A percentile compares a stretch with the other conserved stretches of the same genome.
phyloP scores from a whole-genome alignment of 2,113 vertebrate species.

The Ictalurus punctatus region DNA sequence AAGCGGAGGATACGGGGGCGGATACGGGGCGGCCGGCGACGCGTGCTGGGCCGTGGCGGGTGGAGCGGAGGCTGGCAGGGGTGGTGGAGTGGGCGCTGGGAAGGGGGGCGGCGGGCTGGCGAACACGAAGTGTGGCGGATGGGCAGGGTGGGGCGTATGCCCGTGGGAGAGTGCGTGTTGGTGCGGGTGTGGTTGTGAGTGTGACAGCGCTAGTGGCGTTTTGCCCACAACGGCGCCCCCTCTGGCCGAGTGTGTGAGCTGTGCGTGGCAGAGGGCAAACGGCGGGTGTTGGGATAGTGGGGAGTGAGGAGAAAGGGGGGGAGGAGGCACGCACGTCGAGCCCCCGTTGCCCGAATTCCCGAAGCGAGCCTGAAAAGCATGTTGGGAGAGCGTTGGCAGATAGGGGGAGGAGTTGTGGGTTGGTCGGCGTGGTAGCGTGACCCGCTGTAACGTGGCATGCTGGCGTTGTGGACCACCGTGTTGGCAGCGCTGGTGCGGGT shows the following conservation, averaged over 20 bases:
- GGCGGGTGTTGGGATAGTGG: slow-evolving; percentile 71
- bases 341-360: slow-evolving; percentile 60
- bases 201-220: slow-evolving; percentile 72
- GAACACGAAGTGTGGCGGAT: slow-evolving; percentile 73
- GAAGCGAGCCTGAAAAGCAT: slow-evolving; percentile 59
- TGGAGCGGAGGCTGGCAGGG: slow-evolving; percentile 50
- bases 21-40: slow-evolving; percentile 63
- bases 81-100: slow-evolving; percentile 63
- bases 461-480: slow-evolving; percentile 73
- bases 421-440: slow-evolving; percentile 72
- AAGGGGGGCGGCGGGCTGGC: slow-evolving; percentile 67
- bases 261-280: slow-evolving; percentile 73
- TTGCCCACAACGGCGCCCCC: slow-evolving; percentile 61
- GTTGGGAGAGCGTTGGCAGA: slow-evolving; percentile 63
- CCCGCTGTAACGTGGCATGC: slow-evolving; percentile 73
- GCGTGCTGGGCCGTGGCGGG: slow-evolving; percentile 65
- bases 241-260: slow-evolving; percentile 58
- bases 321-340: slow-evolving; percentile 47
- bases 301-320: slow-evolving; percentile 73
- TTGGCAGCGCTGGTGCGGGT: slow-evolving; percentile 79
- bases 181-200: slow-evolving; percentile 74
- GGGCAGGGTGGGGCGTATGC: slow-evolving; percentile 66
- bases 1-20: slow-evolving; percentile 75
- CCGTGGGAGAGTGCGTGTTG: slow-evolving; percentile 71
- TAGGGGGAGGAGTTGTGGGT: slow-evolving; percentile 65